Evolutionary conservation across 2,797 vertebrate genomes (phyloP).

Genomic region (Lerista edwardsae): DNA sequence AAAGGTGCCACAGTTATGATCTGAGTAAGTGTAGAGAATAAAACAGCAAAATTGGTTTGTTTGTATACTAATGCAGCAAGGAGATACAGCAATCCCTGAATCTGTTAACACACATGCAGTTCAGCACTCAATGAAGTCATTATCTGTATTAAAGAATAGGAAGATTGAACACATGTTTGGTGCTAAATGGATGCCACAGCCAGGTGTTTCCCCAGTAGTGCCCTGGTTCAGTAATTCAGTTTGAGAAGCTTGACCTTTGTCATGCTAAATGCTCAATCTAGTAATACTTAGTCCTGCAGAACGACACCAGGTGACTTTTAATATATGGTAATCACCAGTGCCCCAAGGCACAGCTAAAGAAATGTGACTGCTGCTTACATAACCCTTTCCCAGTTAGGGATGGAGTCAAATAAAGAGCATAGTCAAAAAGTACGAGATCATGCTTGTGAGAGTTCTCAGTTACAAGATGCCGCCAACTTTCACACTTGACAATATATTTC

Average conservation of each 20-base stretch:
- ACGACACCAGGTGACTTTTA: not conserved
- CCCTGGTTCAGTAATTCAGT: not conserved
- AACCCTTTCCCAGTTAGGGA: conserved; percentile 11
- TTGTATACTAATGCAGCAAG: conserved; percentile 26
- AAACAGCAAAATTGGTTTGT: not conserved
- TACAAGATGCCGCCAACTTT: conserved; percentile 9
- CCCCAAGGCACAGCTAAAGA: conserved; percentile 39
- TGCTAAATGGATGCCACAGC: not conserved
- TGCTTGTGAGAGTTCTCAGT: not conserved
- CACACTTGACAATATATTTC: not conserved
- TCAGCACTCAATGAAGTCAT: not conserved
- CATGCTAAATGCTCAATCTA: conserved; percentile 42
- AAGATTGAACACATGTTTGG: not conserved
- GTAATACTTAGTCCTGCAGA: conserved; percentile 19
- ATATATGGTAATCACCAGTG: conserved; percentile 34
- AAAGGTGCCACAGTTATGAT: conserved; percentile 37
- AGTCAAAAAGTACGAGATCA: not conserved
- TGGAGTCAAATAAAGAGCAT: not conserved
- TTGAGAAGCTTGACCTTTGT: conserved; percentile 35
- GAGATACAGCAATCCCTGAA: conserved; percentile 31
- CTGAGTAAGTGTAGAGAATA: conserved; percentile 16
- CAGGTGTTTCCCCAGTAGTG: conserved; percentile 16
- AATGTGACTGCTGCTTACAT: not conserved
- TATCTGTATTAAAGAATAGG: not conserved
- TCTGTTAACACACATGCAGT: not conserved